Evolutionary conservation across 2,797 vertebrate genomes (phyloP), one percentile per base, ranked within the genome.

Genomic region (Chelon auratus): DNA sequence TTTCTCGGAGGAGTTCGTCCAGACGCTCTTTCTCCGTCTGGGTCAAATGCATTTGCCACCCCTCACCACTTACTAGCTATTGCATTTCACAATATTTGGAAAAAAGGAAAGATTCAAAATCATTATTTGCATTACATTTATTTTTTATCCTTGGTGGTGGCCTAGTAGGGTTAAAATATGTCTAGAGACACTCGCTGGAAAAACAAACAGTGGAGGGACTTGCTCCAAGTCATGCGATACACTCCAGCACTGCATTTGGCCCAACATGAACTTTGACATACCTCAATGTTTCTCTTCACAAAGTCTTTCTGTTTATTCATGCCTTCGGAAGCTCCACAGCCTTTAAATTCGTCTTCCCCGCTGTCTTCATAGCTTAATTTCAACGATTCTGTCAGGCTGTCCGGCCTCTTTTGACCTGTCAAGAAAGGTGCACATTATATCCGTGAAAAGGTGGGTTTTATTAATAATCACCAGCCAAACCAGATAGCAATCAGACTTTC

Each of bases 211-310:
- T 26, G 0, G 5, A 52, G 54, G 64, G 68, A 71, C 62, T 75
- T 56, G 52, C 48, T 52, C 64, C 36, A 58, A 84, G 86, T 81
- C 81, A 80, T 63, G 72, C 47, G 14, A 85, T 73, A 76, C 42
- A 75, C 58, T 62, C 57, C 56, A 64, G 64, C 57, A 62, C 60
- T 80, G 66, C 77, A 42, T 71, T 80, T 82, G 68, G 76, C 69
- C 69, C 43, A 15, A 54, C n/a, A 2, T 90, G 88, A 92, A 86
- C 89, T 89, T 77, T 86, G 77, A 92, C 95, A 93, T 95, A 98
- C 97, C 96, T 98, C 94, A 68, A 97, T 96, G 87, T 98, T 98
- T 91, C 93, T 96, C 88, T 93, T 96, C 88, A 98, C 92, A 91
- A 97, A 97, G 94, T 97, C 91, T 75, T 92, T 94, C 70, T 94